Conservation (phyloP, 2,113 vertebrate species). For the Albula glossodonta region DNA sequence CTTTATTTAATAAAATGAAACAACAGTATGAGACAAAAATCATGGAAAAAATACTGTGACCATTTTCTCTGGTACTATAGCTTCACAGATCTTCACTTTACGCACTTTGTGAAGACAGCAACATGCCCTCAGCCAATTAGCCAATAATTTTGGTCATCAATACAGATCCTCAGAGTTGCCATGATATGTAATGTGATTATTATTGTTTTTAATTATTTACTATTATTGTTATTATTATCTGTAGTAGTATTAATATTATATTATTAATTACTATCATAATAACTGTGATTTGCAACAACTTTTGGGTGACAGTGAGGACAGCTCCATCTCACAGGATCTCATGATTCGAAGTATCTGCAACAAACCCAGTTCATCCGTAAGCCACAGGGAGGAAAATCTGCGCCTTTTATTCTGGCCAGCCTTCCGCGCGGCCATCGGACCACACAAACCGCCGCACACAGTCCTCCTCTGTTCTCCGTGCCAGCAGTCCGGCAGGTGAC, state of each 20-base stretch:
- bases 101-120: not conserved
- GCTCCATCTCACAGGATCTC: not conserved
- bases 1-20: too few relatives aligned
- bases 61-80: too few relatives aligned
- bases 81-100: not conserved
- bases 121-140: not conserved
- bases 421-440: not conserved
- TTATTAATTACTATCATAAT: not conserved
- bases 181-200: too few relatives aligned
- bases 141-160: not conserved
- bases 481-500: conserved; percentile 1
- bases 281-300: not conserved
- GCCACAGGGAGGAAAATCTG: not conserved
- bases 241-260: too few relatives aligned
- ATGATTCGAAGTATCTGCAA: not conserved
- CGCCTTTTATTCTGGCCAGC: not conserved
- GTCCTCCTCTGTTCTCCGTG: not conserved
- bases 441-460: not conserved
- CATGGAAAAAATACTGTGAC: too few relatives aligned
- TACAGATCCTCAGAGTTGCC: too few relatives aligned
- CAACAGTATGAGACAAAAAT: too few relatives aligned
- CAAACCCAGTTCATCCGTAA: not conserved
- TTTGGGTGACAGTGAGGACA: not conserved
- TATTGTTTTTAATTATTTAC: too few relatives aligned
- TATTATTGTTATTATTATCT: too few relatives aligned